Evolutionary conservation across 2,113 vertebrate genomes (phyloP), one percentile per base, ranked within the genome.

Genomic region (Mixornis gularis): DNA sequence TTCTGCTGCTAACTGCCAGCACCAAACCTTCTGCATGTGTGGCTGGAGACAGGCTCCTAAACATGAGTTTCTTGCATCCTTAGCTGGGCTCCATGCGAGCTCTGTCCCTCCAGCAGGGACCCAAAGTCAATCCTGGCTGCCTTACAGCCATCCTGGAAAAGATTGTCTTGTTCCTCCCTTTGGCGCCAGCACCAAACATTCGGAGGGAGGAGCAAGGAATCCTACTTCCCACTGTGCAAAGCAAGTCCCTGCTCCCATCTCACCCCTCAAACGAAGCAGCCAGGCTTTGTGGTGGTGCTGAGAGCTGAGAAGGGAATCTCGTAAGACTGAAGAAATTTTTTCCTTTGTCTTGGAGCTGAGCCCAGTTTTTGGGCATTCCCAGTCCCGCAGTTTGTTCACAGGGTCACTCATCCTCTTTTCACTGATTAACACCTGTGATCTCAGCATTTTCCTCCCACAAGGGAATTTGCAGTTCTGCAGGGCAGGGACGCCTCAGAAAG

Each of bases 1-100:
- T 91, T 56, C 79, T 90, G 20, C 46, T 65, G 43, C 52, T 82
- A 43, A 56, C 36, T 3, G 6, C 56, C 74, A 64, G 38, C 12
- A 26, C 24, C 0, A 0, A 84, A n/a, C 22, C 40, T 63, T 72
- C 73, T 55, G 49, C 66, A 22, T 0, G 1, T 36, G 55, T n/a
- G 55, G 27, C 69, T 82, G 52, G 17, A 76, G 51, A 66, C 27
- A 78, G 27, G 17, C 36, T 63, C 13, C 74, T 52, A 46, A 78
- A 38, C 4, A 11, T 0, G 25, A 86, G 36, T 17, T 85, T 41
- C 20, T 10, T 60, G 25, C 18, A 49, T 18, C 62, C 58, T 41
- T 24, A 66, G 30, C 69, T 81, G 70, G 44, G 46, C 21, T 89
- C 46, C 40, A 12, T 48, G 34, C 0, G 17, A 83, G 29, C 56